A percentile compares a stretch with the other conserved stretches of the same genome.
Conservation (phyloP, 2,797 vertebrate species). For the Glossophaga mutica region DNA sequence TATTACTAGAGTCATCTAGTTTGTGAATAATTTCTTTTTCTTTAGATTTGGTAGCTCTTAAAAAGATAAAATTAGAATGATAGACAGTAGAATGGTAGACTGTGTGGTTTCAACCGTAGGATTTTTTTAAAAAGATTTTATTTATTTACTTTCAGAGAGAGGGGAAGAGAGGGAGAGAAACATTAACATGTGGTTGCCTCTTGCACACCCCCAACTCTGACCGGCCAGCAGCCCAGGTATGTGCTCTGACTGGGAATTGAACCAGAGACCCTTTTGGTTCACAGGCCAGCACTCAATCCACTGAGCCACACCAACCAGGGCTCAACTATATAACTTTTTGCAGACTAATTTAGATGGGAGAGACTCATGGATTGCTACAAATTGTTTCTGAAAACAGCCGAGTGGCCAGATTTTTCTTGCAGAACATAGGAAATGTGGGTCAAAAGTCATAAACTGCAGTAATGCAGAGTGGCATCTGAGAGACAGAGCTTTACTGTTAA, state of each 20-base stretch:
- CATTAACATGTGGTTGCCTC: too few relatives aligned
- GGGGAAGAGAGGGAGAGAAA: too few relatives aligned
- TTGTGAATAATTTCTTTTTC: not conserved
- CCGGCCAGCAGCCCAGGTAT: too few relatives aligned
- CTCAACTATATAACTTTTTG: not conserved
- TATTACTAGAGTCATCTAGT: not conserved
- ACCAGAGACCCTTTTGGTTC: too few relatives aligned
- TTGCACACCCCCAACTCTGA: too few relatives aligned
- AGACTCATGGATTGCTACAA: not conserved
- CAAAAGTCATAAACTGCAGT: not conserved
- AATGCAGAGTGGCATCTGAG: not conserved
- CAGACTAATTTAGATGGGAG: not conserved
- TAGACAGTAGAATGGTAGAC: not conserved
- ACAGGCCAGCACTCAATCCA: too few relatives aligned
- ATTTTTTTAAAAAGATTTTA: not conserved
- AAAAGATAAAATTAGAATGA: not conserved
- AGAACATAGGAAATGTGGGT: not conserved
- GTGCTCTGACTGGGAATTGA: too few relatives aligned
- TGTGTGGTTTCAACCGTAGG: not conserved
- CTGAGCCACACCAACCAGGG: too few relatives aligned
- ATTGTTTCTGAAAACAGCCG: not conserved
- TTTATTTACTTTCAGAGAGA: too few relatives aligned
- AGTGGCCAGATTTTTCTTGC: not conserved
- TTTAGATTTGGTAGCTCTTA: not conserved
- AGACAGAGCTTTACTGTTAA: not conserved